Conservation (phyloP, 1,140 invertebrate species). For the Calephelis nemesis region DNA sequence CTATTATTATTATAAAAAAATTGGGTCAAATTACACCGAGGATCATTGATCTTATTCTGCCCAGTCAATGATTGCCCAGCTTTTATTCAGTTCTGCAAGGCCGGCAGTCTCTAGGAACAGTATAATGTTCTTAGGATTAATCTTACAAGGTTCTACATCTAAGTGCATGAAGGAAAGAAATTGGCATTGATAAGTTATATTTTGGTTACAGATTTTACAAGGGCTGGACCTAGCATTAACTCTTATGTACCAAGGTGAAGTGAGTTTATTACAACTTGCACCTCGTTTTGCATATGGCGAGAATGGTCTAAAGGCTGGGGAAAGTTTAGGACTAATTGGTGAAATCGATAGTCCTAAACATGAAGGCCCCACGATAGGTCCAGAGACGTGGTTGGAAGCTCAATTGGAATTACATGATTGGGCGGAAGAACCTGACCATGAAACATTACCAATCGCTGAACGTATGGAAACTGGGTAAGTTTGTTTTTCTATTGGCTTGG, state of each 20-base stretch:
- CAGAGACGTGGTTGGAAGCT: conserved; percentile 59
- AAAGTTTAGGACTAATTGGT: conserved; percentile 83
- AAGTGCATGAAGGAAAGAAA: too few species aligned
- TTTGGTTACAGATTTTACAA: conserved; percentile 80
- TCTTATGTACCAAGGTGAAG: conserved; percentile 91
- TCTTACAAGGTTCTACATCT: too few species aligned
- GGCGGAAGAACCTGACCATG: conserved; percentile 68
- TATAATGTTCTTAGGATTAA: too few species aligned
- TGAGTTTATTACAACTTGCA: conserved; percentile 84
- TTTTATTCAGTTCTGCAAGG: too few species aligned
- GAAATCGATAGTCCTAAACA: conserved; percentile 83
- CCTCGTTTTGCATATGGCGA: conserved; percentile 88
- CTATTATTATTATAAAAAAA: too few species aligned
- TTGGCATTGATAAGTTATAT: neutral
- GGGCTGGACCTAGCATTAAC: conserved; percentile 91
- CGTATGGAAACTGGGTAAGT: conserved; percentile 71
- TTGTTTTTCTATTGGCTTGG: neutral
- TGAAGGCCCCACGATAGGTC: conserved; percentile 50
- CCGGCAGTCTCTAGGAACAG: too few species aligned
- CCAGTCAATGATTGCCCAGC: too few species aligned
- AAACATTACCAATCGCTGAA: conserved; percentile 62
- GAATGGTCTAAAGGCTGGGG: conserved; percentile 83
- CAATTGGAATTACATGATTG: conserved; percentile 65
- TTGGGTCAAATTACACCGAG: too few species aligned
- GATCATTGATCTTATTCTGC: too few species aligned